Base-by-base conservation (phyloP, 1,140 invertebrate genomes). In the Chelonus insularis region DNA sequence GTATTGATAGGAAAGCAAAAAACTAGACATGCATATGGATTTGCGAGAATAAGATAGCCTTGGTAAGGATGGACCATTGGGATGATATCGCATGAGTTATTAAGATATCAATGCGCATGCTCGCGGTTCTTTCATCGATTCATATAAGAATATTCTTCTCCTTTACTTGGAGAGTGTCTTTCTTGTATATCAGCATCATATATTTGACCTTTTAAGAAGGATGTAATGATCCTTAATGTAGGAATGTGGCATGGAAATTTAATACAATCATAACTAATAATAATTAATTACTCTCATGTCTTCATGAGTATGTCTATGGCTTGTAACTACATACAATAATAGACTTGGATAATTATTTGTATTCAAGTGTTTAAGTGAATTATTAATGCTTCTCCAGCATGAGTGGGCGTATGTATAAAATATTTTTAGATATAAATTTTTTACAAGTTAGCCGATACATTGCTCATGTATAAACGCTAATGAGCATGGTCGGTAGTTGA, bases 121-220 rank as follows among this genome's bases (percentile, higher is more conserved):
- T 74, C 77, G 70, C 71, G 73, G 71, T 75, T 77, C 77, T 76
- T 76, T 78, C 77, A 79, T 79, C 76, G 77, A 79, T 79, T 79
- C 75, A 79, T 48, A 48, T 79, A 79, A 79, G 76, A 79, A 79
- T 78, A 79, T 79, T 47, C 56, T 57, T 34, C 65, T 60, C 62
- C 39, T 58, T 43, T 57, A 39, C 50, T 62, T 59, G 9, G 12
- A 25, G 21, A 63, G 14, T 34, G 21, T 63, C 23, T 14, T 45
- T 52, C 32, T 43, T 45, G 60, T 29, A 56, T 62, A 47, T 57
- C 57, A 21, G 32, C 48, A 32, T 18, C 50, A 67, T 65, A 61
- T 45, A 65, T 60, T 43, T 43, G 8, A 2, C 14, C 16, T 43
- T 43, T 7, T 43, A 7, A 29, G 25, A 29, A 29, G 25, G 25